A percentile compares a stretch with the other conserved stretches of the same genome.
phyloP scores from a whole-genome alignment of 2,888 invertebrate genomes.

The Oscheius myriophilus region DNA sequence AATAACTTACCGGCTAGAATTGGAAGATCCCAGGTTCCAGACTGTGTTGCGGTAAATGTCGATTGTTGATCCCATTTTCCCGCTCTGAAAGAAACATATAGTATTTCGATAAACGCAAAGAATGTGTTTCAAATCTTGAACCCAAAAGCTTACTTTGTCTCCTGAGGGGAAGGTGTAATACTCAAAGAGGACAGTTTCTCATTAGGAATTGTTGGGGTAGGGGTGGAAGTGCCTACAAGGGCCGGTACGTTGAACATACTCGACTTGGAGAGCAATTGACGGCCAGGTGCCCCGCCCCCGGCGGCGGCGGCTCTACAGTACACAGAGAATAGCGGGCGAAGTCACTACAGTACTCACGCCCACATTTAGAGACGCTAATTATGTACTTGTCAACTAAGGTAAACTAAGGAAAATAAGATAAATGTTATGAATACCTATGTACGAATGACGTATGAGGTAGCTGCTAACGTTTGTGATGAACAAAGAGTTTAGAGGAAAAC shows the following conservation, averaged over 20 bases:
- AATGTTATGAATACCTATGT: background rate
- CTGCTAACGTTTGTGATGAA: background rate
- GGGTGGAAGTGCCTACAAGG: conserved; percentile 45
- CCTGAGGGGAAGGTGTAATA: conserved; percentile 11
- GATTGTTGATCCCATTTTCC: conserved; percentile 40
- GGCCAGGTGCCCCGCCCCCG: conserved; percentile 33
- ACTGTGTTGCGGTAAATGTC: conserved; percentile 31
- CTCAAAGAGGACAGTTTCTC: conserved; percentile 20
- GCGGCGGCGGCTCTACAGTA: conserved; percentile 15
- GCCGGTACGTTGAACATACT: conserved; percentile 57
- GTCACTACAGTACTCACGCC: conserved; percentile 18
- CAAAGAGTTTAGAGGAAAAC: background rate
- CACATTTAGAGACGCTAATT: conserved; percentile 18
- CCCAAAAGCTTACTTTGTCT: conserved; percentile 22
- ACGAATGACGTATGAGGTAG: no score
- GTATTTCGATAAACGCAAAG: background rate
- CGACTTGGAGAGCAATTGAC: conserved; percentile 52
- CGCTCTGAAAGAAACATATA: conserved; percentile 7
- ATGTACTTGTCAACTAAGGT: background rate
- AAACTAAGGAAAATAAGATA: background rate
- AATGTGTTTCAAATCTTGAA: background rate
- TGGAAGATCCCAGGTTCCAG: conserved; percentile 55
- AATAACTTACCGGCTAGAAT: conserved; percentile 39
- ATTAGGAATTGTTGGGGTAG: conserved; percentile 20
- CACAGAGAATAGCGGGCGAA: conserved; percentile 8